Base-by-base conservation (phyloP, 2,113 vertebrate species). In the Picathartes gymnocephalus region DNA sequence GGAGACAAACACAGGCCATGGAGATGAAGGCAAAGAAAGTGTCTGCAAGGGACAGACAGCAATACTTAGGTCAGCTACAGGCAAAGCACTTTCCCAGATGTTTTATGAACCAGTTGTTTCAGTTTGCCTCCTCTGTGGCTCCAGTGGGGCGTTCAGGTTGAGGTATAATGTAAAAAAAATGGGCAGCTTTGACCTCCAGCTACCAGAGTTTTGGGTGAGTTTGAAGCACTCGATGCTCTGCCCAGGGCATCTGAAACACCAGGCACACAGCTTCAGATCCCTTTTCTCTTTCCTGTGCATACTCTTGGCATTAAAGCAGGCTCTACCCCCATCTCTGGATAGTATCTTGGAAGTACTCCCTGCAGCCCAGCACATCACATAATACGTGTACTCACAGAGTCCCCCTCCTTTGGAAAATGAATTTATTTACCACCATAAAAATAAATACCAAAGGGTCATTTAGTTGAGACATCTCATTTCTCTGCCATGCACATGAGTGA, bases 141-240 rank as follows among this genome's bases (percentile, higher is more conserved):
- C 15, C 15, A 2, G 2, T 4, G 22, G 14, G 6, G 6, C 11
- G 20, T 8, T 72, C 33, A 24, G 15, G 10, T 27, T 42, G 40
- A 24, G 33, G 8, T 18, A 22, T 15, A 61, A 81, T 18, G 7
- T 11, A 16, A 4, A 6, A 37, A 48, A 89, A 58, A 31, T 27
- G 7, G 17, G 5, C 5, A 58, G 28, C 2, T 33, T 77, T 25
- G 33, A 51, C 13, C 5, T 64, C 20, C 18, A 28, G 25, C 5
- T n/a, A 40, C 0, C 2, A 73, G 73, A 84, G 45, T 4, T 51
- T 61, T 15, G 15, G 13, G 24, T 15, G 24, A 10, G 30, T 45
- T 72, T 56, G 31, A 68, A 47, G 15, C 11, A 30, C 2, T 0
- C 0, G 0, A 0, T 54, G 22, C 39, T 39, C 35, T 68, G 18